phyloP scores from a whole-genome alignment of 1,140 invertebrate species.

The Macrotrachela quadricornifera region DNA sequence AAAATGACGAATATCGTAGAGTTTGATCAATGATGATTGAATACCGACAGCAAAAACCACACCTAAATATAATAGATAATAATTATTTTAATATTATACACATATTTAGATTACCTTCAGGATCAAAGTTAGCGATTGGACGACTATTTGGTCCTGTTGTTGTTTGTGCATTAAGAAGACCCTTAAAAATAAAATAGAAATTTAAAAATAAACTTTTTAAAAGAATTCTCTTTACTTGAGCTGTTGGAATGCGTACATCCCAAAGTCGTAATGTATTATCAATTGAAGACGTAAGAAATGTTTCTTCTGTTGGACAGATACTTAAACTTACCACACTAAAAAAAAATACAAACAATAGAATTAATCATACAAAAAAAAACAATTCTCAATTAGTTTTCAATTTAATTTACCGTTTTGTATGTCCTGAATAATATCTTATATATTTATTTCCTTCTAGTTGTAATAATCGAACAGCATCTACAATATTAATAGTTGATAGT shows the following conservation, averaged over 20 bases:
- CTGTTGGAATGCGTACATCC: slow-evolving; percentile 60
- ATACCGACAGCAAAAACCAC: slow-evolving; percentile 93
- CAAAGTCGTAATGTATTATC: slow-evolving; percentile 92
- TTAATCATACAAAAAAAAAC: background rate
- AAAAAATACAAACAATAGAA: no score
- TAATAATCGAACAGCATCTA: slow-evolving; percentile 78
- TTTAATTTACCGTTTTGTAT: slow-evolving; percentile 61
- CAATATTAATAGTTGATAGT: background rate
- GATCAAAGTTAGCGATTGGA: slow-evolving; percentile 90
- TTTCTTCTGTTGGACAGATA: slow-evolving; percentile 90
- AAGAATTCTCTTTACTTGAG: no score
- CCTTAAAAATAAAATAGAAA: slow-evolving; percentile 33
- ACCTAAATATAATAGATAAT: slow-evolving; percentile 31
- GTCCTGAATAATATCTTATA: slow-evolving; percentile 63
- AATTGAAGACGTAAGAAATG: slow-evolving; percentile 86
- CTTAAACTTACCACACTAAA: slow-evolving; percentile 64
- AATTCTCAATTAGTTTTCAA: background rate
- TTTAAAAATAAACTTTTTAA: no score
- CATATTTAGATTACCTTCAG: slow-evolving; percentile 37
- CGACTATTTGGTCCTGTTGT: slow-evolving; percentile 38
- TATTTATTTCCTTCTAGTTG: slow-evolving; percentile 98
- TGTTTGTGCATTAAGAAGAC: slow-evolving; percentile 64
- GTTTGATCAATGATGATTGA: slow-evolving; percentile 81
- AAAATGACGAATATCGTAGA: slow-evolving; percentile 83
- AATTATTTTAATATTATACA: no score